These are phyloP conservation scores for Dasyprocta punctata DNA, from an alignment of 2,113 vertebrate species.

Conservation along the genomic window DNA sequence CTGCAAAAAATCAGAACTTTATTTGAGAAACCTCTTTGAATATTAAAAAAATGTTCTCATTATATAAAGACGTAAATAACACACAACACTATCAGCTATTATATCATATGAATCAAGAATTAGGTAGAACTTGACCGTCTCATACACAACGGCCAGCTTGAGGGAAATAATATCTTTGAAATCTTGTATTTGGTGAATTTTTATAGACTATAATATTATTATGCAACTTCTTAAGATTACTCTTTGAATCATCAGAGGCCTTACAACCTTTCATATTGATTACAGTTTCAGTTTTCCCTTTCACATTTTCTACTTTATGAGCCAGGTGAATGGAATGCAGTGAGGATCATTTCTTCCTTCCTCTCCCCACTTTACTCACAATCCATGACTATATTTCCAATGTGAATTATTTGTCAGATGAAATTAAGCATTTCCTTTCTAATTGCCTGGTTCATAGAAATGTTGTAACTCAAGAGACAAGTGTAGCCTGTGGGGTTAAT, in stretches of 20 bases:
- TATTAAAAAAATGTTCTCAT: background rate
- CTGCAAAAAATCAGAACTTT: background rate
- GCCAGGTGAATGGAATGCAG: background rate
- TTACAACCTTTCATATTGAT: conserved; percentile 42
- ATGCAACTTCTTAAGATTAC: background rate
- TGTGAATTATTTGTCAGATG: background rate
- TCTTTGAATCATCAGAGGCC: conserved; percentile 34
- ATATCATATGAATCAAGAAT: background rate
- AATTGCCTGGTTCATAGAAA: conserved; percentile 21
- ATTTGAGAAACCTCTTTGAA: background rate
- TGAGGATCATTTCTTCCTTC: conserved; percentile 3
- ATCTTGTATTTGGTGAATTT: background rate
- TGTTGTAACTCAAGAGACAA: background rate
- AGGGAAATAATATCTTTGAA: background rate
- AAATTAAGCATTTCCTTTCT: conserved; percentile 21
- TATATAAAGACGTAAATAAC: background rate
- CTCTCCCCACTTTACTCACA: background rate
- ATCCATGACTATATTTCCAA: background rate
- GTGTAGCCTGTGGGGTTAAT: background rate
- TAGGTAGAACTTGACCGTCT: background rate
- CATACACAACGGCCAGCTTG: conserved; percentile 27
- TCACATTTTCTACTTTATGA: conserved; percentile 22
- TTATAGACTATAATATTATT: background rate
- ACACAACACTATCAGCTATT: background rate
- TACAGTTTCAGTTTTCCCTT: conserved; percentile 32